Evolutionary conservation across 2,113 vertebrate species (phyloP), one percentile per base, ranked within the genome.

Genomic region (Platysteira castanea): DNA sequence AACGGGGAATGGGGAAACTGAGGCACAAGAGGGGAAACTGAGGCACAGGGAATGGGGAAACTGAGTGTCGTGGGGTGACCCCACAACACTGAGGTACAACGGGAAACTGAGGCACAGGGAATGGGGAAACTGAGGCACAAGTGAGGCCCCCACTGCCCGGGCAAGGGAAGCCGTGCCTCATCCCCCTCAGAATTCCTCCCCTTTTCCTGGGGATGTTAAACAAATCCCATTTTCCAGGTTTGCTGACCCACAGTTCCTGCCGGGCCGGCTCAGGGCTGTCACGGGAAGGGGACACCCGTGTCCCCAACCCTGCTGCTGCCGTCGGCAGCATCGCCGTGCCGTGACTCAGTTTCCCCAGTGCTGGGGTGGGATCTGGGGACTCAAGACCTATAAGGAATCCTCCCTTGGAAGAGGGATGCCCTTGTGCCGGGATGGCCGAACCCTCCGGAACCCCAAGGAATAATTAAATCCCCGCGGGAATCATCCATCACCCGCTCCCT

Each of bases 401-500:
- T 27, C 30, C 42, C 50, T 52, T 33, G 53, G 46, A 56, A 84
- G 20, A 28, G 28, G 15, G 23, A 28, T 5, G 1, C 7, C 16
- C 49, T 26, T 5, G 0, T 6, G 37, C 56, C 61, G 49, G 50
- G 41, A 14, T 5, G 56, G 67, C 22, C 18, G 31, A 75, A 17
- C 11, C 47, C 63, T 50, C 22, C 12, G 15, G 27, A 33, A 86
- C 24, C 22, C 35, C 57, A 10, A 6, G 37, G 46, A 41, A 65
- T 15, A 49, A 89, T 13, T 26, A 35, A 63, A 52, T 31, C 11
- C 23, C 7, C 9, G 9, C 7, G 12, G 53, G 8, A 2, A 33
- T 6, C 27, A 4, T 0, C 17, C 2, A 0, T 53, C 92, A 59
- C 5, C 28, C 1, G 0, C 18, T 67, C 14, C 30, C 14, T 11